Evolutionary conservation across 2,888 invertebrate genomes (phyloP).

Genomic region (Phania funesta): DNA sequence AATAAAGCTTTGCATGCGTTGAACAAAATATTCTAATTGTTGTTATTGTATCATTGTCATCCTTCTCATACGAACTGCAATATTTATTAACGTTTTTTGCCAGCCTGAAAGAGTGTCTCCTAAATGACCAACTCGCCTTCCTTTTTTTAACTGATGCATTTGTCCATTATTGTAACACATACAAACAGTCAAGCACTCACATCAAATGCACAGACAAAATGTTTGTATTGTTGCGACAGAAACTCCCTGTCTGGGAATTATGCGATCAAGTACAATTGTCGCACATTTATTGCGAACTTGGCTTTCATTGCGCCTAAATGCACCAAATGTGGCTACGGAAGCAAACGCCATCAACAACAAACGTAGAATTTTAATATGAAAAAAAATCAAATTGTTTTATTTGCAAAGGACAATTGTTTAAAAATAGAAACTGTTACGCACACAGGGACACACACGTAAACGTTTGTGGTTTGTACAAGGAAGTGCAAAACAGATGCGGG

Average conservation of each 20-base stretch:
- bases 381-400: not conserved
- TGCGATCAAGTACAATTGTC: constrained; percentile 71
- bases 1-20: not conserved
- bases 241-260: constrained; percentile 74
- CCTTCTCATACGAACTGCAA: constrained; percentile 29
- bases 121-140: not conserved
- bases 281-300: constrained; percentile 70
- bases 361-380: constrained; percentile 27
- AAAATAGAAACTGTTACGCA: not conserved
- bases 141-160: not conserved
- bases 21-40: constrained; percentile 51
- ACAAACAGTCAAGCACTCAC: not conserved
- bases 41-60: constrained; percentile 38
- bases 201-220: not conserved
- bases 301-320: constrained; percentile 70
- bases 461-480: not conserved
- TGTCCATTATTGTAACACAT: not conserved
- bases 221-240: constrained; percentile 21
- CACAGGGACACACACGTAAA: not conserved
- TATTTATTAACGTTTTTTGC: constrained; percentile 51
- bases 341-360: constrained; percentile 34
- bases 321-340: constrained; percentile 68
- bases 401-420: constrained; percentile 55
- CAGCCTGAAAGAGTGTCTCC: not conserved
- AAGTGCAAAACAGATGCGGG: constrained; percentile 17